phyloP scores from a whole-genome alignment of 2,888 invertebrate species.

The Polia nebulosa region DNA sequence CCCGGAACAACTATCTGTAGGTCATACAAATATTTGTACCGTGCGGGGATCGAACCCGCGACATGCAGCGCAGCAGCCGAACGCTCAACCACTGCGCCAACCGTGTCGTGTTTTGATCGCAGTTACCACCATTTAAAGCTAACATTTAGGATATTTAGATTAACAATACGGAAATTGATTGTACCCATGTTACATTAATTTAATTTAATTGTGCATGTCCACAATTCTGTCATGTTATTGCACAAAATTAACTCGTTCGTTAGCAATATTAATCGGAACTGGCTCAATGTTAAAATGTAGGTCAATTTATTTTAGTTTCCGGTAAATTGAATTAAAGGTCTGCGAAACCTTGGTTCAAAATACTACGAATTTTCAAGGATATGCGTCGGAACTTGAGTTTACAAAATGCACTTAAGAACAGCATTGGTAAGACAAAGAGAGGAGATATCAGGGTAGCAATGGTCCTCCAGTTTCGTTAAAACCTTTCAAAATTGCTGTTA shows the following conservation, averaged over 20 bases:
- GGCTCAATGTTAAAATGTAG: constrained; percentile 50
- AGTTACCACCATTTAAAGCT: not conserved
- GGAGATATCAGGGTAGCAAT: constrained; percentile 14
- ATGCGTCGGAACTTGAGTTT: constrained; percentile 11
- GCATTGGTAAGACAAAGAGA: constrained; percentile 32
- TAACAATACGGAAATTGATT: constrained; percentile 32
- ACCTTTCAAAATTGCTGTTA: constrained; percentile 56
- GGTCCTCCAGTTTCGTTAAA: constrained; percentile 47
- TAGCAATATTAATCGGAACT: constrained; percentile 32
- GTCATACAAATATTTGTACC: too few species aligned
- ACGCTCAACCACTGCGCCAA: too few species aligned
- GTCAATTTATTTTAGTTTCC: constrained; percentile 51
- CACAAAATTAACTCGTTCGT: constrained; percentile 28
- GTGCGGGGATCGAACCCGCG: too few species aligned
- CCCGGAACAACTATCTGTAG: too few species aligned
- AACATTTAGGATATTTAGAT: constrained; percentile 15
- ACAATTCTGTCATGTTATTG: constrained; percentile 33
- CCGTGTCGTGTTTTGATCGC: constrained; percentile 19
- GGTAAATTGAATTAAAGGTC: constrained; percentile 43
- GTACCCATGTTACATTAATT: constrained; percentile 38
- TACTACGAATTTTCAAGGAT: constrained; percentile 20
- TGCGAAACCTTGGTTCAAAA: constrained; percentile 40
- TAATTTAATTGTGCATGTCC: constrained; percentile 26
- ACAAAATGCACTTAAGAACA: constrained; percentile 17
- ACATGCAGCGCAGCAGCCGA: too few species aligned